Conservation (phyloP, 1,140 invertebrate species). For the Oreohelix idahoensis region DNA sequence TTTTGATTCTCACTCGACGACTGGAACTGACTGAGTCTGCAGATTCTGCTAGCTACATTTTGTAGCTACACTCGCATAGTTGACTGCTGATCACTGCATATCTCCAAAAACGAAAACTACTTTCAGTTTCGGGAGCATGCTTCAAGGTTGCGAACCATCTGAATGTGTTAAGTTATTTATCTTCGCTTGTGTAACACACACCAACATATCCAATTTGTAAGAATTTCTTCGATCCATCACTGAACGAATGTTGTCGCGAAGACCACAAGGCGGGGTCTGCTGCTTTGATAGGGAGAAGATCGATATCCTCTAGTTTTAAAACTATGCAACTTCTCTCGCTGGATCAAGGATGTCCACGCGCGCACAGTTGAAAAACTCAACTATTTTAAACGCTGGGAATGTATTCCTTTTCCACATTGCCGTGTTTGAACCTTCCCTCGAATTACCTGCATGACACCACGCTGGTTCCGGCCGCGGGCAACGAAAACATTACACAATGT, state of each 20-base stretch:
- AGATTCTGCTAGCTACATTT: background rate
- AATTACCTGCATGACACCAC: background rate
- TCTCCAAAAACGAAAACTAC: background rate
- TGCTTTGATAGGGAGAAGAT: background rate
- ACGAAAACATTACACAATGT: background rate
- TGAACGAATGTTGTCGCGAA: background rate
- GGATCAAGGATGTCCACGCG: background rate
- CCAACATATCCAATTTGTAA: background rate
- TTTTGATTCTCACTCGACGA: slow-evolving; percentile 7
- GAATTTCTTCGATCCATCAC: background rate
- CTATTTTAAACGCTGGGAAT: background rate
- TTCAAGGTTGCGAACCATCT: background rate
- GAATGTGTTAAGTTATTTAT: background rate
- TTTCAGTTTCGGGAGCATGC: background rate
- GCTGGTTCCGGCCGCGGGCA: background rate
- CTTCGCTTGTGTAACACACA: background rate
- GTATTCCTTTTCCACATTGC: background rate
- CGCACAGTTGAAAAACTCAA: background rate
- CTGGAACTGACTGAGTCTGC: background rate
- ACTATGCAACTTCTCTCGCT: background rate
- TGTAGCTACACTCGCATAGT: background rate
- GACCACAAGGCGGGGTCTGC: background rate
- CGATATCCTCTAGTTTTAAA: background rate
- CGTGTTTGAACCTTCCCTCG: background rate
- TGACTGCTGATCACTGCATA: background rate